phyloP scores from a whole-genome alignment of 2,113 vertebrate species.

The Anarhynchus alexandrinus region DNA sequence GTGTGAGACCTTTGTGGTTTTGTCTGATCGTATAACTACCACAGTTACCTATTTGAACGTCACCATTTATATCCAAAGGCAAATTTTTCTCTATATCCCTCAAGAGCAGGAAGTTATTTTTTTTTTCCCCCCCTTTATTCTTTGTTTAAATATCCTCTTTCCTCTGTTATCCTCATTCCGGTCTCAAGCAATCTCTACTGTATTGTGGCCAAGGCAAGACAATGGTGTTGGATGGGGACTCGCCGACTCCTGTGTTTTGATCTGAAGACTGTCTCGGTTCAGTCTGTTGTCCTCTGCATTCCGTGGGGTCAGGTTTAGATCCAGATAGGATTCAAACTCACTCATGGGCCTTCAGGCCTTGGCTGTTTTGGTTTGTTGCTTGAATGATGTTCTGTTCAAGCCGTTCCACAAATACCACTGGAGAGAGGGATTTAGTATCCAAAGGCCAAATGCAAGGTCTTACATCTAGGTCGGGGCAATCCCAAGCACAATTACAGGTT shows the following conservation, averaged over 20 bases:
- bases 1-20: background rate
- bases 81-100: background rate
- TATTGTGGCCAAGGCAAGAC: background rate
- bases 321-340: background rate
- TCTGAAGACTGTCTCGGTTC: background rate
- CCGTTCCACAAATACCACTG: background rate
- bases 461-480: no score
- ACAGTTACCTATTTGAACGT: background rate
- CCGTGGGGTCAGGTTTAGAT: background rate
- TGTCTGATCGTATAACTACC: background rate
- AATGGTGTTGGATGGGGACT: background rate
- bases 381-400: background rate
- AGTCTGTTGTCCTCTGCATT: background rate
- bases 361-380: background rate
- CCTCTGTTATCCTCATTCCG: background rate
- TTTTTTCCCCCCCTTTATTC: no score
- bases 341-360: background rate
- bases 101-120: background rate
- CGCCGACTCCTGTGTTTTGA: fast-evolving
- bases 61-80: background rate
- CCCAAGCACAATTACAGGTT: no score
- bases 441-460: no score
- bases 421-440: background rate
- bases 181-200: background rate
- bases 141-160: background rate